Conservation (phyloP, 2,113 vertebrate species). For the Micronycteris hirsuta region DNA sequence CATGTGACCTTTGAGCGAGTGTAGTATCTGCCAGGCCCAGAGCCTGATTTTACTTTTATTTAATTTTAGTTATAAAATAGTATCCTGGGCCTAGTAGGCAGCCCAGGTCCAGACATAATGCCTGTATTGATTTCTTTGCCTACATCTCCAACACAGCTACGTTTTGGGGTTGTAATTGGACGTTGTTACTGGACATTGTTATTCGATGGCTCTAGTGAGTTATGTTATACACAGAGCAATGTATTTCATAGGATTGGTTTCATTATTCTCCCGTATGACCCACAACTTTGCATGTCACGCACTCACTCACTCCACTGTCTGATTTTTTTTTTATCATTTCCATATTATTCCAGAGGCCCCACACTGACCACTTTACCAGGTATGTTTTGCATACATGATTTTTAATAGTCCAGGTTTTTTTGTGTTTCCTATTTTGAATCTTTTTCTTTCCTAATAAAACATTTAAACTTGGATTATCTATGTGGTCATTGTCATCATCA, state of each 20-base stretch:
- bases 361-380: neutral
- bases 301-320: neutral
- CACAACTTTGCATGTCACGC: neutral
- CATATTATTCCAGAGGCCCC: neutral
- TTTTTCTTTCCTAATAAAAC: neutral
- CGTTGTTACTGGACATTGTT: neutral
- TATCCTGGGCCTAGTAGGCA: neutral
- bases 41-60: neutral
- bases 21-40: neutral
- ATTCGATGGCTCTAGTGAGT: neutral
- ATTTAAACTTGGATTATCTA: neutral
- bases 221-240: neutral
- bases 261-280: neutral
- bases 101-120: neutral
- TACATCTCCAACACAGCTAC: neutral
- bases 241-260: neutral
- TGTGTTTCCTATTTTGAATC: neutral
- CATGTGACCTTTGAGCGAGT: neutral
- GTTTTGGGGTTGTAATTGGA: neutral
- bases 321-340: neutral
- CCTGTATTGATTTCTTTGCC: neutral
- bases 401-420: neutral
- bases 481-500: neutral
- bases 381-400: neutral
- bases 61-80: slow-evolving; percentile 1